Evolutionary conservation across 1,140 invertebrate genomes (phyloP).

Genomic region (Zaprionus tsacasi): DNA sequence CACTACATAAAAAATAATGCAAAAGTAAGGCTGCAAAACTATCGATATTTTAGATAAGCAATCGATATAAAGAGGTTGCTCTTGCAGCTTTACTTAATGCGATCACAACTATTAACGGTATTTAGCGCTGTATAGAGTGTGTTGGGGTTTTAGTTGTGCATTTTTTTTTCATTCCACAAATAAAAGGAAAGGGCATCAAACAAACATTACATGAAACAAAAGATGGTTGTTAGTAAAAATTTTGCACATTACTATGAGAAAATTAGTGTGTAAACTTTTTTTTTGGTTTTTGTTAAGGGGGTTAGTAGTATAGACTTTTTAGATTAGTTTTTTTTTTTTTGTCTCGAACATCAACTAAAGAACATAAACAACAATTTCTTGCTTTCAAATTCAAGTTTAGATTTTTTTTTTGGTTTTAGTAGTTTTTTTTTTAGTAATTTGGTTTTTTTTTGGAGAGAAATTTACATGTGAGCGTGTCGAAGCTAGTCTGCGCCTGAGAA

Average conservation of each 20-base stretch:
- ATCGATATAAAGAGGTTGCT: background rate
- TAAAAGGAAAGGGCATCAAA: conserved; percentile 17
- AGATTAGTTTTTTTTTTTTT: conserved; percentile 36
- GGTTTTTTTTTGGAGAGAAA: conserved; percentile 76
- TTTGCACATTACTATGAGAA: conserved; percentile 64
- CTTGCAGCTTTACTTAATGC: background rate
- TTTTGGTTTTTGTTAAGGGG: background rate
- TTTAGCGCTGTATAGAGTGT: conserved; percentile 13
- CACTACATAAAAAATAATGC: conserved; percentile 39
- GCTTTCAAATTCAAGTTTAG: conserved; percentile 55
- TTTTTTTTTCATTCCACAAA: conserved; percentile 39
- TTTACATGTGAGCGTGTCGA: conserved; percentile 85
- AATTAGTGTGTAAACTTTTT: conserved; percentile 54
- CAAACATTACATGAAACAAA: conserved; percentile 59
- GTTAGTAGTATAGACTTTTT: conserved; percentile 43
- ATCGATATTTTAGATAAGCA: background rate
- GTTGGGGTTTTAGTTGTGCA: conserved; percentile 24
- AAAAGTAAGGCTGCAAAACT: conserved; percentile 16
- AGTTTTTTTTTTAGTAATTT: conserved; percentile 73
- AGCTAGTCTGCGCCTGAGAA: conserved; percentile 85
- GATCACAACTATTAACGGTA: conserved; percentile 10
- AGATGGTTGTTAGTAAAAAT: conserved; percentile 53
- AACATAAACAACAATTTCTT: conserved; percentile 66
- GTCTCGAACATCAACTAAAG: conserved; percentile 63
- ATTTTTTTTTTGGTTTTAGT: conserved; percentile 53